These are phyloP conservation scores for Columba livia DNA, from an alignment of 2,113 vertebrate genomes.

Conservation along the genomic window DNA sequence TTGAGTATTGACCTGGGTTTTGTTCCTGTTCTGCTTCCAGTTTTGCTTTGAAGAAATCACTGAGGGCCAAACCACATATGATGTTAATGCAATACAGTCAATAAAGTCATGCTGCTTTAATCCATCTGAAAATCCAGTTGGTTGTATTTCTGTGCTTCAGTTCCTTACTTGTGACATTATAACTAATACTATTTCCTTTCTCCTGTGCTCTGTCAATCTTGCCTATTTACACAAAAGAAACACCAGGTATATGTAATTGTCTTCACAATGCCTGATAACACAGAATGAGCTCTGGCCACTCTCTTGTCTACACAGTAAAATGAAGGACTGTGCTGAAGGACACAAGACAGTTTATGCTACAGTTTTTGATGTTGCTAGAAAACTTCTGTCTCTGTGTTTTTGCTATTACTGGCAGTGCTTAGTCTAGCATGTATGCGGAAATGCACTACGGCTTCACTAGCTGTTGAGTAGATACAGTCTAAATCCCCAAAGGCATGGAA, in stretches of 20 bases:
- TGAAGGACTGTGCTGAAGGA: neutral
- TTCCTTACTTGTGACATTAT: slow-evolving; percentile 19
- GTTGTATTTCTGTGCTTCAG: slow-evolving; percentile 37
- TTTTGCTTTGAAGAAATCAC: slow-evolving; percentile 56
- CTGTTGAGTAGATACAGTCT: neutral
- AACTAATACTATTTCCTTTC: slow-evolving; percentile 29
- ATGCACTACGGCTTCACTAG: neutral
- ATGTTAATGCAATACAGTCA: slow-evolving; percentile 54
- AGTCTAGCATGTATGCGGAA: neutral
- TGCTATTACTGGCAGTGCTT: neutral
- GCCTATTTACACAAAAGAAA: neutral
- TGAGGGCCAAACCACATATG: slow-evolving; percentile 55
- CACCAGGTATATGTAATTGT: neutral
- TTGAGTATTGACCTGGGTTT: slow-evolving; percentile 47
- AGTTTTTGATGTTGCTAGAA: neutral
- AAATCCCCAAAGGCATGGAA: neutral
- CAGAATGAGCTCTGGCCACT: neutral
- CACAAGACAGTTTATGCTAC: neutral
- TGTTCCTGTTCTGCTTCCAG: slow-evolving; percentile 57
- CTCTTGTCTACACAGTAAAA: neutral
- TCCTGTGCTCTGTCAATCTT: neutral
- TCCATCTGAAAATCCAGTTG: slow-evolving; percentile 42
- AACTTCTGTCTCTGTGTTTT: neutral
- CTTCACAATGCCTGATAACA: neutral
- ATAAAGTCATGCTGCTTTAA: slow-evolving; percentile 60